Evolutionary conservation across 1,140 invertebrate genomes (phyloP).

Genomic region (Temnothorax longispinosus): DNA sequence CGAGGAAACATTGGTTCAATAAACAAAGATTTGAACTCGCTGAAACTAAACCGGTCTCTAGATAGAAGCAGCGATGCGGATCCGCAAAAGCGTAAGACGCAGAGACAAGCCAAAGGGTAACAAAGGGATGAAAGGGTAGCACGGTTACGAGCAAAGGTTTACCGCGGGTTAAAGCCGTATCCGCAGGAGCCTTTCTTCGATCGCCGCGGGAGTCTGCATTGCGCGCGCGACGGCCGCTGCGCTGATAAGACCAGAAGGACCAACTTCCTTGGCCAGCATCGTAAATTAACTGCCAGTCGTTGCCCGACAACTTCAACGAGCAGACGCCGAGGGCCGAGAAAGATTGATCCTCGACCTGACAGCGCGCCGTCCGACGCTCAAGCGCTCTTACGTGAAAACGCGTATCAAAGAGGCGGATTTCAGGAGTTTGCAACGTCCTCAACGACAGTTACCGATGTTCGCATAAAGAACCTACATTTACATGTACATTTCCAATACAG

Average conservation of each 20-base stretch:
- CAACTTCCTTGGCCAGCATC: slow-evolving; percentile 29
- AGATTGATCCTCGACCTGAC: slow-evolving; percentile 49
- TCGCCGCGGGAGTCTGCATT: slow-evolving; percentile 38
- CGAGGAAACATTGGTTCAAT: not conserved
- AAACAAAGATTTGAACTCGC: slow-evolving; percentile 31
- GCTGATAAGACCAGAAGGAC: slow-evolving; percentile 59
- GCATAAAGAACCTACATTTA: not conserved
- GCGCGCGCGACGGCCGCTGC: not conserved
- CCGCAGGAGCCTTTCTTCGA: slow-evolving; percentile 52
- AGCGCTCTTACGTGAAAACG: slow-evolving; percentile 34
- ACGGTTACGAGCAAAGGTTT: slow-evolving; percentile 45
- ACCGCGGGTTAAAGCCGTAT: slow-evolving; percentile 16
- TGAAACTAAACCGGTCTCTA: not conserved
- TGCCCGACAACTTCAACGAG: slow-evolving; percentile 58
- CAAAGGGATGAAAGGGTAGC: slow-evolving; percentile 46
- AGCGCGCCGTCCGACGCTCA: slow-evolving; percentile 4
- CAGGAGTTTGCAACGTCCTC: slow-evolving; percentile 8
- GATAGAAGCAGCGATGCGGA: not conserved
- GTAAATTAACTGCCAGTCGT: slow-evolving; percentile 66
- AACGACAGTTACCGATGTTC: slow-evolving; percentile 27
- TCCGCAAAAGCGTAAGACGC: slow-evolving; percentile 7
- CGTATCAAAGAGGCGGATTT: slow-evolving; percentile 40
- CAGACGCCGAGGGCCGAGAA: slow-evolving; percentile 24
- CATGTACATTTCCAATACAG: not conserved
- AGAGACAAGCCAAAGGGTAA: not conserved